Conservation (phyloP, 1,140 invertebrate genomes). For the Drosophila biarmipes region DNA sequence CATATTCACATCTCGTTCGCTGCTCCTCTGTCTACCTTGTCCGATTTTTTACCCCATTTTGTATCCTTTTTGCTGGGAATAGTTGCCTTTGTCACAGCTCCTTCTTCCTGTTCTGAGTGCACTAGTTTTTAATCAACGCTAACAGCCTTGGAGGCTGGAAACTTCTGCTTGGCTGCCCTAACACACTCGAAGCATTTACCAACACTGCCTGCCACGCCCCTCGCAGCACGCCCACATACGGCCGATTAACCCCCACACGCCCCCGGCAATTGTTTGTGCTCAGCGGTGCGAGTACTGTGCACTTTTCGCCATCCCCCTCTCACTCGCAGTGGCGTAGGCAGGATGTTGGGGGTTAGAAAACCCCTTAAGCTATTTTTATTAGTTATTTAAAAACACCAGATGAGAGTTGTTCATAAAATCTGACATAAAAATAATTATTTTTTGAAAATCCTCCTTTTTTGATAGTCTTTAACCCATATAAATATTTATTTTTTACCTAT, state of each 20-base stretch:
- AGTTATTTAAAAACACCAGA: background rate
- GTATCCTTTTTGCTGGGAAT: background rate
- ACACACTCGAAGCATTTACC: slow-evolving; percentile 67
- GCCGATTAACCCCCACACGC: slow-evolving; percentile 28
- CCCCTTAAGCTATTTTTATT: background rate
- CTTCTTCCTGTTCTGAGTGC: slow-evolving; percentile 29
- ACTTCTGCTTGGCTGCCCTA: slow-evolving; percentile 57
- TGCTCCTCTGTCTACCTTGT: background rate
- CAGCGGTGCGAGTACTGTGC: slow-evolving; percentile 49
- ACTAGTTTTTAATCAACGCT: slow-evolving; percentile 74
- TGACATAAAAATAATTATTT: no score
- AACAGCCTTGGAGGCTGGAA: slow-evolving; percentile 53
- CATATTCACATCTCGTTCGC: slow-evolving; percentile 77
- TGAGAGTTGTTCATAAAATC: no score
- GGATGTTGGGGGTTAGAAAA: background rate
- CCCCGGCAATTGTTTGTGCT: slow-evolving; percentile 57
- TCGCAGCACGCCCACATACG: background rate
- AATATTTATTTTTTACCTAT: no score
- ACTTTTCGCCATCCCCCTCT: slow-evolving; percentile 21
- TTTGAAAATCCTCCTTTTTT: no score
- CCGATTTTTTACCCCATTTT: no score
- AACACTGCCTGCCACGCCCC: slow-evolving; percentile 60
- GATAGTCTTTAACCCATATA: no score
- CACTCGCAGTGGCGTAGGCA: background rate
- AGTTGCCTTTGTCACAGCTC: background rate